These are phyloP conservation scores for Stegastes partitus DNA, from an alignment of 2,113 vertebrate species.

Conservation along the genomic window DNA sequence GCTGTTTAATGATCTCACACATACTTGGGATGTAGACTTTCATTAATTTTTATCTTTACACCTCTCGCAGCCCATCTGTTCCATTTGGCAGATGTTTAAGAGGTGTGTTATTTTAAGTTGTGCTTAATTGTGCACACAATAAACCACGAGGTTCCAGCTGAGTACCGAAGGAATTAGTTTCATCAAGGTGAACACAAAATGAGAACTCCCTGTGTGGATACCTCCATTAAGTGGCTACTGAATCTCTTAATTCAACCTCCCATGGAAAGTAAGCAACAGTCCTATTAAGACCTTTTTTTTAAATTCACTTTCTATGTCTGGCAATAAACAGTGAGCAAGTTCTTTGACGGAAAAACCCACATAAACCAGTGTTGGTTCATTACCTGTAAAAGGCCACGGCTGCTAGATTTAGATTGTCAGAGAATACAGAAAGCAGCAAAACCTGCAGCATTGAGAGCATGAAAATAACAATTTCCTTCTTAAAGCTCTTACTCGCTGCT, in stretches of 20 bases:
- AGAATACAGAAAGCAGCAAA: neutral
- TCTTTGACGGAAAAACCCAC: neutral
- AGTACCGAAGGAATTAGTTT: slow-evolving; percentile 47
- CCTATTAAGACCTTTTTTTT: neutral
- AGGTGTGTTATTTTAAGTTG: slow-evolving; percentile 34
- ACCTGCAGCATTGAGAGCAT: neutral
- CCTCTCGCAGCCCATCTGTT: slow-evolving; percentile 29
- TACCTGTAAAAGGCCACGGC: neutral
- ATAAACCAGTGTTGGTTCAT: neutral
- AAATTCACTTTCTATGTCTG: no score
- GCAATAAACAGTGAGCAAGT: no score
- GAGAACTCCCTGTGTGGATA: neutral
- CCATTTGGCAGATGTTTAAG: slow-evolving; percentile 35
- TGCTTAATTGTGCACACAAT: slow-evolving; percentile 43
- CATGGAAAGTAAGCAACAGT: neutral
- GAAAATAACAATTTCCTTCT: no score
- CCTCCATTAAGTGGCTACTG: slow-evolving; percentile 10
- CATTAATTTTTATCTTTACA: slow-evolving; percentile 23
- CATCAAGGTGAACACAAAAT: slow-evolving; percentile 20
- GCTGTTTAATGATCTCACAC: slow-evolving; percentile 23
- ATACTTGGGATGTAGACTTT: slow-evolving; percentile 27
- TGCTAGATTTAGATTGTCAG: neutral
- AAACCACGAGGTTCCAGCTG: slow-evolving; percentile 25
- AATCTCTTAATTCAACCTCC: neutral
- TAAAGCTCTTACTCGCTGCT: no score